Percentiles rank a stretch among this genome's conserved stretches.
Conservation (phyloP, 2,797 vertebrate species). For the Girardinus metallicus region DNA sequence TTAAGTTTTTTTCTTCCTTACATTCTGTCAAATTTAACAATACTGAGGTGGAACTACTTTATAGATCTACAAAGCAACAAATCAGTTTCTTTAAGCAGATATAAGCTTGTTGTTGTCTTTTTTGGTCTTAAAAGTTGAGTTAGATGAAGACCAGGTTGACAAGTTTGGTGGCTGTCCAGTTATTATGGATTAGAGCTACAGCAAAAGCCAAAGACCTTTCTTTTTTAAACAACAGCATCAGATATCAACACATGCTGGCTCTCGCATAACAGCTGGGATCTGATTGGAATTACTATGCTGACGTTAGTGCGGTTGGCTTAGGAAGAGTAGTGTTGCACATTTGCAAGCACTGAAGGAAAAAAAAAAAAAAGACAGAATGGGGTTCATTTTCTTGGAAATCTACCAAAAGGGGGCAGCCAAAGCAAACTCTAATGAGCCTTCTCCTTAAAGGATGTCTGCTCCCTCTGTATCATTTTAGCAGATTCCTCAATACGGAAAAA, state of each 20-base stretch:
- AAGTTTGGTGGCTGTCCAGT: constrained; percentile 19
- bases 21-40: constrained; percentile 44
- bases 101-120: background rate
- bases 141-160: background rate
- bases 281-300: constrained; percentile 50
- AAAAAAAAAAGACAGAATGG: constrained; percentile 38
- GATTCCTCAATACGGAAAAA: constrained; percentile 77
- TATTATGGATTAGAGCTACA: constrained; percentile 44
- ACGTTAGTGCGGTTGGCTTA: constrained; percentile 38
- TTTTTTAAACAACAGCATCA: constrained; percentile 36
- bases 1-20: constrained; percentile 32
- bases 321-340: constrained; percentile 44
- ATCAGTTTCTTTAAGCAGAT: background rate
- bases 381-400: constrained; percentile 69
- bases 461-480: constrained; percentile 67
- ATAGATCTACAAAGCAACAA: constrained; percentile 8
- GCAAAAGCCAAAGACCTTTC: constrained; percentile 50
- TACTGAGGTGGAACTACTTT: constrained; percentile 27
- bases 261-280: constrained; percentile 51
- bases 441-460: constrained; percentile 41
- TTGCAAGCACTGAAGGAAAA: constrained; percentile 6
- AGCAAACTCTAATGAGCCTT: constrained; percentile 71
- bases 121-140: background rate
- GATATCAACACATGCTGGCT: constrained; percentile 42
- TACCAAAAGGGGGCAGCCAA: constrained; percentile 86